These are phyloP conservation scores for Chauna torquata DNA, from an alignment of 2,113 vertebrate genomes.

Conservation along the genomic window DNA sequence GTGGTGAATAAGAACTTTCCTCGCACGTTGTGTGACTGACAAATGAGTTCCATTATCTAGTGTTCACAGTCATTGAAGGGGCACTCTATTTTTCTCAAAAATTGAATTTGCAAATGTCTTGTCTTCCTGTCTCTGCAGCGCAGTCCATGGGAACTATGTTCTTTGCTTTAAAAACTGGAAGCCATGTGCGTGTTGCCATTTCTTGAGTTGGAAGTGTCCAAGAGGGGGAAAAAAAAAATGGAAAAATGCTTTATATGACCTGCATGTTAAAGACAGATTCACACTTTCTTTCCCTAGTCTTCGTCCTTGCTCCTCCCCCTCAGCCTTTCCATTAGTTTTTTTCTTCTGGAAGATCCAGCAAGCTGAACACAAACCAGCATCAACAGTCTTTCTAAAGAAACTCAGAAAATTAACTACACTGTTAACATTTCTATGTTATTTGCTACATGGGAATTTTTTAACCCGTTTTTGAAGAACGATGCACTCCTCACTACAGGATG, in stretches of 20 bases:
- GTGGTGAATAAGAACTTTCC: background rate
- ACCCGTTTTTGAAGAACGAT: background rate
- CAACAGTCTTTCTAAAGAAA: background rate
- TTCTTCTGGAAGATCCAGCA: constrained; percentile 47
- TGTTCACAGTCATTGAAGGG: background rate
- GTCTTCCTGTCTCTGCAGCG: constrained; percentile 29
- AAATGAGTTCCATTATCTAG: rapidly evolving
- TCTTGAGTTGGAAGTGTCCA: constrained; percentile 35
- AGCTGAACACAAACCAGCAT: constrained; percentile 41
- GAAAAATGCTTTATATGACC: background rate
- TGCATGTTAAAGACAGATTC: constrained; percentile 62
- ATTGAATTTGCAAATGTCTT: background rate
- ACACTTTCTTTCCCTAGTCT: background rate
- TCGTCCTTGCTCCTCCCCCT: background rate
- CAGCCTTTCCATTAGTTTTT: background rate
- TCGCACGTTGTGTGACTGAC: rapidly evolving
- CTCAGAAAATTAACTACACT: background rate
- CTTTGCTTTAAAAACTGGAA: constrained; percentile 24
- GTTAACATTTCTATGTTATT: background rate
- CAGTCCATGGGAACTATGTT: background rate
- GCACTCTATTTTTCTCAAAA: background rate
- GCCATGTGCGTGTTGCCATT: constrained; percentile 34
- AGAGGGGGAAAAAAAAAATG: background rate
- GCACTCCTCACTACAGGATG: background rate
- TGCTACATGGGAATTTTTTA: background rate